Base-by-base conservation (phyloP, 2,888 invertebrate species). In the Eupithecia dodoneata region DNA sequence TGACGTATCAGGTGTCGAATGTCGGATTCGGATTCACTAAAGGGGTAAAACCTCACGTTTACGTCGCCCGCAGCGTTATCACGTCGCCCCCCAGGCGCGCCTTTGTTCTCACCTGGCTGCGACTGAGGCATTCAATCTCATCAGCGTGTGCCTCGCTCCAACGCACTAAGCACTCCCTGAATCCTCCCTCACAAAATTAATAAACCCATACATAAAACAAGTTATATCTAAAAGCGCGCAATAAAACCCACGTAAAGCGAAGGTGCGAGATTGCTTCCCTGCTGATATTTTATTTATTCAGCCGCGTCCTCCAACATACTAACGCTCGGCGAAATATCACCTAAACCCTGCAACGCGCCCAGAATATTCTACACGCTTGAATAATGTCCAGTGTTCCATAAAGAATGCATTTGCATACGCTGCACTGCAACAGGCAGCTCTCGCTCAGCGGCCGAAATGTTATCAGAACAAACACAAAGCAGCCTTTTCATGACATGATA, bases 341-440 rank as follows among this genome's bases (percentile, higher is more conserved):
- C 88, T 86, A 87, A 89, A 87, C 84, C 85, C 82, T 80, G 80
- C 77, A 83, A 83, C 86, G 83, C 85, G 85, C 83, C 84, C 87
- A 86, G 90, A 91, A 91, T 92, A 90, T 91, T 91, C 89, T 90
- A 88, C 85, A 87, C 87, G 87, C 86, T 86, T 90, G 90, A 92
- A 91, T 92, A 92, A 91, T 89, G 89, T 87, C 87, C 85, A 87
- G 84, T 88, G 87, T 88, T 86, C 86, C 88, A 88, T 92, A 89
- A 90, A 91, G 86, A 88, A 92, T 91, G 90, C 90, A 92, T 92
- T 89, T 89, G 88, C 90, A 90, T 90, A 89, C 85, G 83, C 86
- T 83, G 79, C 82, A 79, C 85, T 87, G 89, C 88, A 89, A 89
- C 88, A 87, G 87, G 87, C 87, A 85, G 83, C 84, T 87, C 83